Percentiles rank a stretch among this genome's conserved stretches.
These are phyloP conservation scores for Helleia helle DNA, from an alignment of 2,888 invertebrate species.

Conservation along the genomic window DNA sequence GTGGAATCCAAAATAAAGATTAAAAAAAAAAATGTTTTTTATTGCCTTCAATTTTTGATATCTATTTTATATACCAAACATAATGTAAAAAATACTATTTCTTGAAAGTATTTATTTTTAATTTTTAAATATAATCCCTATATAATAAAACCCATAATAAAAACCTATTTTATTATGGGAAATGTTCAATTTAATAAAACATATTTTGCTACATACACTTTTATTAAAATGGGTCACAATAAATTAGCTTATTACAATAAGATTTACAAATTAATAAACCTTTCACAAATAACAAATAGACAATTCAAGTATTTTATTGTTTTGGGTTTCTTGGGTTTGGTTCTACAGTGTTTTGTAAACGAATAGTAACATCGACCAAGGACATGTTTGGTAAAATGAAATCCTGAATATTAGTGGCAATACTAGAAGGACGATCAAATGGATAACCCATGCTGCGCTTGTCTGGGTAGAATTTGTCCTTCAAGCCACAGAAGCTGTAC, in stretches of 20 bases:
- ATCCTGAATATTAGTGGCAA: conserved; percentile 72
- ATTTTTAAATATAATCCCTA: too few species aligned
- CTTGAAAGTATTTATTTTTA: too few species aligned
- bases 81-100: too few species aligned
- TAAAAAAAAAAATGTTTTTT: too few species aligned
- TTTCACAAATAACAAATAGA: background rate
- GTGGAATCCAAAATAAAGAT: too few species aligned
- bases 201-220: background rate
- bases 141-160: too few species aligned
- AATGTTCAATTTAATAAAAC: too few species aligned
- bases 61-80: too few species aligned
- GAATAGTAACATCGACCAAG: conserved; percentile 76
- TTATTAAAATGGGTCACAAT: background rate
- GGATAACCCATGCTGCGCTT: conserved; percentile 89
- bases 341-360: conserved; percentile 67
- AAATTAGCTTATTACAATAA: background rate
- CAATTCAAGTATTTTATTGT: background rate
- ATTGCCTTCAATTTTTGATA: too few species aligned
- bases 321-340: conserved; percentile 44
- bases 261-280: background rate
- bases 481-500: conserved; percentile 84
- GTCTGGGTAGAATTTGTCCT: conserved; percentile 85
- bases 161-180: too few species aligned
- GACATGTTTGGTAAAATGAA: conserved; percentile 82
- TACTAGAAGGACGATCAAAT: conserved; percentile 77